Evolutionary conservation across 1,140 invertebrate species (phyloP).

Genomic region (Zaprionus nigranus): DNA sequence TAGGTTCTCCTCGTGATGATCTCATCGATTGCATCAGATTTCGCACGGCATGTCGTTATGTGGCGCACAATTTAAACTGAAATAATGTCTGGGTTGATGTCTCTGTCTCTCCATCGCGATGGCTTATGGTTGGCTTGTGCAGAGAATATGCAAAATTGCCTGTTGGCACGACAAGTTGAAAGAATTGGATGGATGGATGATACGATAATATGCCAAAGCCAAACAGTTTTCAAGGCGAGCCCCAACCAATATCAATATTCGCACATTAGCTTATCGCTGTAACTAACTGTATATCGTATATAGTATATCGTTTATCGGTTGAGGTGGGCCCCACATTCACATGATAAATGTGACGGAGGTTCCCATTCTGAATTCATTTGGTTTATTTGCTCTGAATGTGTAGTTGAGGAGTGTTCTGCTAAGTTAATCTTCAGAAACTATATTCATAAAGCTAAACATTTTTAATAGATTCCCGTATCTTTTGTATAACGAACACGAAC

Average conservation of each 20-base stretch:
- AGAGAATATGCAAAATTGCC: conserved; percentile 73
- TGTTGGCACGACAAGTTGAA: conserved; percentile 61
- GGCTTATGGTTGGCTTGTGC: conserved; percentile 15
- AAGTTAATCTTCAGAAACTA: background rate
- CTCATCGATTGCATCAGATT: conserved; percentile 82
- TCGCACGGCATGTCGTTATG: conserved; percentile 77
- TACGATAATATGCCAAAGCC: conserved; percentile 34
- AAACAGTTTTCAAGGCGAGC: conserved; percentile 55
- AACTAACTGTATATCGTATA: conserved; percentile 15
- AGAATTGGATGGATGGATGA: conserved; percentile 1
- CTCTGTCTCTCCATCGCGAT: conserved; percentile 30
- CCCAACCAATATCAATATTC: conserved; percentile 32
- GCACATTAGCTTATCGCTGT: conserved; percentile 11
- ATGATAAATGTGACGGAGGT: conserved; percentile 64
- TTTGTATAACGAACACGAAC: conserved; percentile 33
- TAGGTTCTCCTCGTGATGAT: conserved; percentile 64
- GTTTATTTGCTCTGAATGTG: background rate
- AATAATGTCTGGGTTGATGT: conserved; percentile 42
- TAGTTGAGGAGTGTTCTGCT: too few relatives aligned
- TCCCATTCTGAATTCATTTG: conserved; percentile 27
- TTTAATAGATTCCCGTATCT: background rate
- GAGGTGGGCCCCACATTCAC: conserved; percentile 56
- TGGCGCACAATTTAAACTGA: conserved; percentile 65
- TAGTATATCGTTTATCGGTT: conserved; percentile 15
- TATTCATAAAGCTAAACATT: background rate